Conservation (phyloP, 1,140 invertebrate genomes). For the Drosophila saltans region DNA sequence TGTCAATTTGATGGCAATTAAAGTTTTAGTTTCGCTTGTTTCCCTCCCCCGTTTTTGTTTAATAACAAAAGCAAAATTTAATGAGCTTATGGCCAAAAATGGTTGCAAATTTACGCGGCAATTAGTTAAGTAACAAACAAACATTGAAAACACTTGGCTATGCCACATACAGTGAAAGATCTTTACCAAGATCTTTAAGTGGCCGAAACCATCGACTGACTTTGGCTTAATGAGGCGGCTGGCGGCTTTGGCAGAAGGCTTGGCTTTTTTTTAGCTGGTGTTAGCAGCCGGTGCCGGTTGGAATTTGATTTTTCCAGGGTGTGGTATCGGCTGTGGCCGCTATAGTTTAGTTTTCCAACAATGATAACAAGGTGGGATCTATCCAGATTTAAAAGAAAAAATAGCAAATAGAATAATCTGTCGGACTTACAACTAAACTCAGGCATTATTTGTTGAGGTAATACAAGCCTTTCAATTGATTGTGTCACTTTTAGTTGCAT, state of each 20-base stretch:
- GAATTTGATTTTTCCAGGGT: slow-evolving; percentile 9
- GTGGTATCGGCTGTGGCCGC: background rate
- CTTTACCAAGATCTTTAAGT: slow-evolving; percentile 11
- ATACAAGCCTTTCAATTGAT: background rate
- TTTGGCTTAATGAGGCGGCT: slow-evolving; percentile 3
- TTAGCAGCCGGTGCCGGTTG: background rate
- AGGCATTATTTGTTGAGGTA: background rate
- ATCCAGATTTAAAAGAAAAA: background rate
- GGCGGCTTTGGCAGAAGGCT: background rate
- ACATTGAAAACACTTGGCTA: slow-evolving; percentile 65
- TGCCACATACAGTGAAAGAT: slow-evolving; percentile 15
- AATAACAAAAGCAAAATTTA: slow-evolving; percentile 68
- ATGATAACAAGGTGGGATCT: slow-evolving; percentile 1
- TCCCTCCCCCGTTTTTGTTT: background rate
- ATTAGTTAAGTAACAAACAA: slow-evolving; percentile 68
- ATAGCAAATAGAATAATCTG: background rate
- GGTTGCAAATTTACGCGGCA: slow-evolving; percentile 81
- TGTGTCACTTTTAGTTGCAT: too few species aligned
- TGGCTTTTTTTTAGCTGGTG: background rate
- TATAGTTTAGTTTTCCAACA: background rate
- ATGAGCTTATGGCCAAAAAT: slow-evolving; percentile 79
- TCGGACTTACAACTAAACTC: background rate
- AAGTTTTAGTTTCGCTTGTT: slow-evolving; percentile 57
- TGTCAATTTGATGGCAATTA: slow-evolving; percentile 82
- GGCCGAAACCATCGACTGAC: slow-evolving; percentile 8